Base-by-base conservation (phyloP, 2,113 vertebrate genomes). In the Corvus cornix region DNA sequence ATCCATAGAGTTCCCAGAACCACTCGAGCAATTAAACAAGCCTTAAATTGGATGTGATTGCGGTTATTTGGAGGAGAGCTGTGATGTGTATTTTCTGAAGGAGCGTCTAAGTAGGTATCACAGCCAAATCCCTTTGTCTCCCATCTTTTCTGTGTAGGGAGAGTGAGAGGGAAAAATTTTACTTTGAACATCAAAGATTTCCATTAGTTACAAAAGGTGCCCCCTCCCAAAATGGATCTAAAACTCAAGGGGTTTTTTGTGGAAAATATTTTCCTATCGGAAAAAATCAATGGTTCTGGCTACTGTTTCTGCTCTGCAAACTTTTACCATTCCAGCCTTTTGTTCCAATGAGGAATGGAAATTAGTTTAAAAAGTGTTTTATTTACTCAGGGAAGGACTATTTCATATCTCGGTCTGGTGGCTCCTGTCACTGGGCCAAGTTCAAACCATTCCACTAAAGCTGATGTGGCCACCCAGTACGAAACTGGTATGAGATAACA, bases 361-460 rank as follows among this genome's bases (percentile, higher is more conserved):
- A 91, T 70, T 76, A 14, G 28, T 85, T 89, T 90, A 19, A 35
- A 23, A 84, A 72, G 30, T 35, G 14, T 70, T 95, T 78, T 14
- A 56, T 77, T 95, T 90, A 69, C 88, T 94, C 95, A 90, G 93
- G 96, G 85, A 95, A 94, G 90, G 90, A 91, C 35, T 83, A 11
- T 91, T 77, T 90, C 75, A 62, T 27, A 33, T 77, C 72, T 83
- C 2, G 3, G 28, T 48, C 91, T 77, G 68, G 43, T 55, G 79
- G 33, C 20, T 59, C 44, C 59, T 16, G 51, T 43, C 55, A 43
- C 5, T 7, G 1, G 44, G 48, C 35, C 73, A 53, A 49, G 18
- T 74, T 86, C 22, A 35, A 72, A 93, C 48, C 63, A 92, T 94
- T 95, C 93, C 39, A 8, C 30, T 88, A 43, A 86, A 74, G 13